Conservation (phyloP, 1,140 invertebrate species). For the Bombyx mori region DNA sequence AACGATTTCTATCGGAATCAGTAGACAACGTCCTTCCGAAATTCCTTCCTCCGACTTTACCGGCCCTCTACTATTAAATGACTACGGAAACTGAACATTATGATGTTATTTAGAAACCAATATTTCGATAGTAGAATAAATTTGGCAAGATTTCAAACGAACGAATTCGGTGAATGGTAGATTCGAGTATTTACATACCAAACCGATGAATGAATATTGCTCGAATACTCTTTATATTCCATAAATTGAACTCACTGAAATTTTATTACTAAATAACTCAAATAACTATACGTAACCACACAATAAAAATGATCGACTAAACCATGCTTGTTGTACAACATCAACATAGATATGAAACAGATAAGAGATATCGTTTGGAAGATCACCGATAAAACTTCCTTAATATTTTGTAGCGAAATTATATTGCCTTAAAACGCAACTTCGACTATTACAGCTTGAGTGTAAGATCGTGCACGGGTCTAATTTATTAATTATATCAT, state of each 20-base stretch:
- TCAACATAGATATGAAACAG: constrained; percentile 4
- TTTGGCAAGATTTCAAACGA: no score
- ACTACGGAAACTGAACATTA: not conserved
- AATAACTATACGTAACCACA: not conserved
- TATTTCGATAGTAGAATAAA: no score
- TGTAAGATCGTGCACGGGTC: not conserved
- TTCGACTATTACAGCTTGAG: no score
- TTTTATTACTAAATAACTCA: no score
- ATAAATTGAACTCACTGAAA: no score
- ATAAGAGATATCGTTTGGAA: constrained; percentile 16
- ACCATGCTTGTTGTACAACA: constrained; percentile 7
- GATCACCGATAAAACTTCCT: constrained; percentile 11
- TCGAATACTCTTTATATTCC: no score
- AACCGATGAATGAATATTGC: no score
- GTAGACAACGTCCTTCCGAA: constrained; percentile 32
- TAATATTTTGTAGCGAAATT: not conserved
- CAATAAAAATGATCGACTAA: constrained; percentile 9
- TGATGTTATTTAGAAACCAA: no score
- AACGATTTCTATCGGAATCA: no score
- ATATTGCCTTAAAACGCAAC: not conserved
- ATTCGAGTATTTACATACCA: no score
- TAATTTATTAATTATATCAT: not conserved
- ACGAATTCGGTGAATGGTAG: no score
- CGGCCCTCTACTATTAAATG: constrained; percentile 10
- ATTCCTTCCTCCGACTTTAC: constrained; percentile 11